Evolutionary conservation across 2,113 vertebrate genomes (phyloP), one percentile per base, ranked within the genome.

Genomic region (Hiodon tergisus): DNA sequence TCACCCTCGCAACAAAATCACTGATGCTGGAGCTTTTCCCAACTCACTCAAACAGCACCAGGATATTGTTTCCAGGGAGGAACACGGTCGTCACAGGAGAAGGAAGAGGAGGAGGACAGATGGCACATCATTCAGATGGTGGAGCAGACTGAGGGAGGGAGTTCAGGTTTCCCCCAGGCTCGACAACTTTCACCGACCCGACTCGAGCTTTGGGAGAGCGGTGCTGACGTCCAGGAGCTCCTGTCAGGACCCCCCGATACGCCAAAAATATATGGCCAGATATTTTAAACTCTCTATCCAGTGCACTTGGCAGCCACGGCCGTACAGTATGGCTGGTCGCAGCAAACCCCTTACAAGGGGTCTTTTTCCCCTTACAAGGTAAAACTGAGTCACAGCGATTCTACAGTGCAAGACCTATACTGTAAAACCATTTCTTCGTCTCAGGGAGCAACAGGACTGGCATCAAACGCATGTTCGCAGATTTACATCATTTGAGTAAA

Each of bases 1-100:
- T 89, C 87, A 88, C 90, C 83, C 88, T 89, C 89, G 91, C 91
- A 94, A 95, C 94, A 95, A 95, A 95, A 95, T 95, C 93, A 94
- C 93, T 94, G 93, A 96, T 95, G 93, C 94, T 96, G 93, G 92
- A 95, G 94, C 92, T 92, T 90, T 88, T 80, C 82, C 90, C 81
- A 77, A 86, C 87, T 91, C 89, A 94, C 93, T 90, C 93, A 87
- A 81, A 89, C 93, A 95, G 93, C 93, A 94, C 86, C 93, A 94
- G 90, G 94, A 94, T 92, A 87, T 92, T 94, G 93, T 93, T 95
- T 73, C 89, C 91, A 90, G 92, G 90, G 90, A 86, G 87, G 82
- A 82, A 90, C 88, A 86, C 0, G 16, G 61, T 83, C 73, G 67
- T 62, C 78, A 1, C 53, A 52, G 9, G 9, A 46, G 8, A 10